Percentiles rank a stretch among this genome's conserved stretches.
phyloP scores from a whole-genome alignment of 2,888 invertebrate genomes.

The Drosophila differens region DNA sequence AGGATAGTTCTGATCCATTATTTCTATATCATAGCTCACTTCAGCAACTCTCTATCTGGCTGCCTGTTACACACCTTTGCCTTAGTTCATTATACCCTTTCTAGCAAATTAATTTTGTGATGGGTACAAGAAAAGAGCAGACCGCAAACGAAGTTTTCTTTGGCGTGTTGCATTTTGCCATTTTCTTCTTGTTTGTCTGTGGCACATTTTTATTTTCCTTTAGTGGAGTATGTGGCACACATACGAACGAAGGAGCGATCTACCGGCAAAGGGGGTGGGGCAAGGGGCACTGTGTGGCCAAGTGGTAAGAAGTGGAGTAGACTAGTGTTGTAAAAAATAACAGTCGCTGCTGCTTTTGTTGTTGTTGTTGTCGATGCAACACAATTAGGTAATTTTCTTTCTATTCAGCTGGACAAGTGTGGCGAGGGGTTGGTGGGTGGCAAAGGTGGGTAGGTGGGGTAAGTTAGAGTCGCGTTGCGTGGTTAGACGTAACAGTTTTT shows the following conservation, averaged over 20 bases:
- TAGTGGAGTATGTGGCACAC: constrained; percentile 69
- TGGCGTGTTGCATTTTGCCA: constrained; percentile 54
- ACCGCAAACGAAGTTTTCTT: constrained; percentile 18
- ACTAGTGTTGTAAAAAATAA: constrained; percentile 69
- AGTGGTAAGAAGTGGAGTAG: constrained; percentile 59
- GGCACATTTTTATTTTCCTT: constrained; percentile 72
- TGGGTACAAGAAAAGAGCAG: constrained; percentile 12
- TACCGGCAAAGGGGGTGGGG: background rate
- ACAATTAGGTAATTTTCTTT: constrained; percentile 82
- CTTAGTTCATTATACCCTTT: background rate
- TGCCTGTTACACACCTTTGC: too few relatives aligned
- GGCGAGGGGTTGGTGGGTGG: background rate
- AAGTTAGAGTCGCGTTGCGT: constrained; percentile 53
- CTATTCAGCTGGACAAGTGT: constrained; percentile 58
- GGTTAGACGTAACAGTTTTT: constrained; percentile 64
- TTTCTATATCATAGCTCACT: background rate
- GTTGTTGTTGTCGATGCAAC: constrained; percentile 61
- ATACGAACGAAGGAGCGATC: constrained; percentile 46
- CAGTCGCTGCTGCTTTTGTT: constrained; percentile 36
- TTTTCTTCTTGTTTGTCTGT: constrained; percentile 50
- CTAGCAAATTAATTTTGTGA: background rate
- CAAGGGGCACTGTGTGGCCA: constrained; percentile 10
- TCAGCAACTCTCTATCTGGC: background rate
- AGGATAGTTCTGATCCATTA: background rate
- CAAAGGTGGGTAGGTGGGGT: constrained; percentile 6